Evolutionary conservation across 2,888 invertebrate genomes (phyloP).

Genomic region (Priocnemis perturbator): DNA sequence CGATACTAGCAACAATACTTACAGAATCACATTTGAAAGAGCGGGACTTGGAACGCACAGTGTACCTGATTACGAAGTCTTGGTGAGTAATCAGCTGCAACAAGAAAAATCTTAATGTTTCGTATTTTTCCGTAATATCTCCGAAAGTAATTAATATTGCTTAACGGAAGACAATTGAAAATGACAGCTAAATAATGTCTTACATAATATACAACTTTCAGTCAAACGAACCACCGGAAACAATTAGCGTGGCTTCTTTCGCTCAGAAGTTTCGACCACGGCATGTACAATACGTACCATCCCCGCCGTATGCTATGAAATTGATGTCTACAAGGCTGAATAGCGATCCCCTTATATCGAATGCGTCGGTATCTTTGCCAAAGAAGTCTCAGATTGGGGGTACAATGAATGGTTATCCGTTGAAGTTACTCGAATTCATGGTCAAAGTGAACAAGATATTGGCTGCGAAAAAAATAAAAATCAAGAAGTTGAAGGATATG

Average conservation of each 20-base stretch:
- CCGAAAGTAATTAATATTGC: too few species aligned
- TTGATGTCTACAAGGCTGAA: constrained; percentile 74
- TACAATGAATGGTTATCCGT: constrained; percentile 88
- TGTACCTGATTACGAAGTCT: constrained; percentile 96
- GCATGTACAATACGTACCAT: constrained; percentile 77
- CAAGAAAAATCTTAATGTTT: too few species aligned
- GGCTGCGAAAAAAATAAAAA: constrained; percentile 87
- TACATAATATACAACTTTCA: constrained; percentile 53
- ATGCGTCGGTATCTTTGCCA: constrained; percentile 65
- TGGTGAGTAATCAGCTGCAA: constrained; percentile 74
- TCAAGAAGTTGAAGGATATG: constrained; percentile 88
- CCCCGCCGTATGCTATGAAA: constrained; percentile 71
- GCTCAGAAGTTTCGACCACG: constrained; percentile 87
- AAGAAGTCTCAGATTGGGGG: constrained; percentile 76
- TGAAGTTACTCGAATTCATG: constrained; percentile 89
- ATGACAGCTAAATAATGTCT: neutral
- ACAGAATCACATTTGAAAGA: constrained; percentile 95
- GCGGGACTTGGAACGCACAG: constrained; percentile 95
- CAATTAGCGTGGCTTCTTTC: constrained; percentile 89
- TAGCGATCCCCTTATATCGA: constrained; percentile 84
- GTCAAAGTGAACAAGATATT: constrained; percentile 92
- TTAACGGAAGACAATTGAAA: neutral
- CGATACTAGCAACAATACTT: constrained; percentile 95
- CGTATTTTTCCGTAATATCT: neutral
- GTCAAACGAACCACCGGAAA: constrained; percentile 94